These are phyloP conservation scores for Nothocercus julius DNA, from an alignment of 2,113 vertebrate species.

Conservation along the genomic window DNA sequence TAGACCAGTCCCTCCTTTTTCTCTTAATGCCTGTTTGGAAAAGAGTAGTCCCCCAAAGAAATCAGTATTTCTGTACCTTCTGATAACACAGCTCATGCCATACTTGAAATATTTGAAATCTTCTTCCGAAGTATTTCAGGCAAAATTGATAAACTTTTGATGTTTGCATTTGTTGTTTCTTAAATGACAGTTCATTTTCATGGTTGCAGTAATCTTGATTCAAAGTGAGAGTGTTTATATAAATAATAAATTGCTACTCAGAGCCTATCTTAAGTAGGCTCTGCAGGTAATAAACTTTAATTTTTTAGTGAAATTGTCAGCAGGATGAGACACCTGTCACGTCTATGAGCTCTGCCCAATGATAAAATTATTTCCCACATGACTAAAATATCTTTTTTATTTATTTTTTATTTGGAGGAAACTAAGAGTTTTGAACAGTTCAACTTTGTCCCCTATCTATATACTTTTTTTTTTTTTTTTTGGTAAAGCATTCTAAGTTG, in stretches of 20 bases:
- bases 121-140: not conserved
- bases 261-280: not conserved
- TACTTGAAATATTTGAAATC: not conserved
- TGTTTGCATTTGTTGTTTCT: not conserved
- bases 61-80: not conserved
- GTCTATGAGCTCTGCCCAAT: not conserved
- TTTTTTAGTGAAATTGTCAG: not conserved
- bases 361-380: not conserved
- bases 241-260: not conserved
- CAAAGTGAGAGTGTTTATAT: not conserved
- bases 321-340: not conserved
- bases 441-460: not conserved
- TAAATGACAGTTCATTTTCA: not conserved
- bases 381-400: not conserved
- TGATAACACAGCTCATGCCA: not conserved
- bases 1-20: not conserved
- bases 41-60: not conserved
- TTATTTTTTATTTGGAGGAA: not conserved
- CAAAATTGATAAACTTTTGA: rapidly evolving
- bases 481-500: not conserved
- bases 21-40: not conserved
- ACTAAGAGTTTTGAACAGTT: not conserved
- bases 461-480: not conserved
- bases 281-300: not conserved
- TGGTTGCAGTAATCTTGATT: not conserved